A percentile compares a stretch with the other conserved stretches of the same genome.
Evolutionary conservation across 2,888 invertebrate genomes (phyloP).

Genomic region (Aphelenchoides bicaudatus): DNA sequence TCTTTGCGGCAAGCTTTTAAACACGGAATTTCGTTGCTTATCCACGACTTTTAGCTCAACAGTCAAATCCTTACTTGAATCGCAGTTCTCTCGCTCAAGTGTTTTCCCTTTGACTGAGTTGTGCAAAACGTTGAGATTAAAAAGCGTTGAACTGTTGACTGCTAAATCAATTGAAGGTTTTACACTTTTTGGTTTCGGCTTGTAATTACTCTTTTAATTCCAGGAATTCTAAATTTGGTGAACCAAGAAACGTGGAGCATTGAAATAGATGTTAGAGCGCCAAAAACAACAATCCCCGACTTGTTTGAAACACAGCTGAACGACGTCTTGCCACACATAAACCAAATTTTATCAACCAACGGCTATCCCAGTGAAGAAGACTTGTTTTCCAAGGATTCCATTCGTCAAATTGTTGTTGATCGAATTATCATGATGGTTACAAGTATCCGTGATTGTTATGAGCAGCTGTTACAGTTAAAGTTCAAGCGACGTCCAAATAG

Average conservation of each 20-base stretch:
- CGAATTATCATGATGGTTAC: constrained; percentile 11
- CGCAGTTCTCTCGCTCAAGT: constrained; percentile 43
- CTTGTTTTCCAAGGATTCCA: constrained; percentile 50
- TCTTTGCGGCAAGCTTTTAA: constrained; percentile 45
- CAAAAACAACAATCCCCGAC: constrained; percentile 58
- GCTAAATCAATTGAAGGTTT: constrained; percentile 41
- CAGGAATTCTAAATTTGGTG: constrained; percentile 42
- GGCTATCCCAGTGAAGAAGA: constrained; percentile 54
- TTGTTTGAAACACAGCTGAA: constrained; percentile 54
- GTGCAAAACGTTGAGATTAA: constrained; percentile 53
- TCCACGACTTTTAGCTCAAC: constrained; percentile 43
- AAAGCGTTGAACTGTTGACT: constrained; percentile 45
- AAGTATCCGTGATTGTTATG: constrained; percentile 34
- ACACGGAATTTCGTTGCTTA: too few species aligned
- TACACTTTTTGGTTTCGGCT: neutral
- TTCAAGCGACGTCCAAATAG: constrained; percentile 23
- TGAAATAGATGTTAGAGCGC: constrained; percentile 42
- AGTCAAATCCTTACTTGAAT: constrained; percentile 48
- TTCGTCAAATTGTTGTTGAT: constrained; percentile 37
- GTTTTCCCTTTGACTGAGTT: constrained; percentile 56
- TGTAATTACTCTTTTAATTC: constrained; percentile 6
- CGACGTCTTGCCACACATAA: constrained; percentile 47
- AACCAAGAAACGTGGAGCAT: constrained; percentile 57
- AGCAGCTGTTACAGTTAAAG: constrained; percentile 31
- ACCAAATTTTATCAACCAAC: constrained; percentile 43